Percentiles rank a stretch among this genome's conserved stretches.
These are phyloP conservation scores for Athrips mouffetella DNA, from an alignment of 2,888 invertebrate genomes.

Conservation along the genomic window DNA sequence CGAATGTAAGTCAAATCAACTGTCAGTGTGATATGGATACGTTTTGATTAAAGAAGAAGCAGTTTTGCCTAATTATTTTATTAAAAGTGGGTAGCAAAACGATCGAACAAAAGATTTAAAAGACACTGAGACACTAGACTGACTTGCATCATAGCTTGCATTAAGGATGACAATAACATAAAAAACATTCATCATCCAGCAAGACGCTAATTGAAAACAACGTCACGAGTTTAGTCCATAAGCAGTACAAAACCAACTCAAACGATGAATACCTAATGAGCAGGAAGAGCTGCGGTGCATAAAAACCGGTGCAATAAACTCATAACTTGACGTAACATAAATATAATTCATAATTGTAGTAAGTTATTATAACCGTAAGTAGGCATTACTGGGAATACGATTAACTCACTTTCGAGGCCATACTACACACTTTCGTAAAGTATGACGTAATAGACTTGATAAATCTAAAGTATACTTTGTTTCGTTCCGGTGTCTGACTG, in stretches of 20 bases:
- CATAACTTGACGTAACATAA: constrained; percentile 22
- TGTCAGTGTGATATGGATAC: no score
- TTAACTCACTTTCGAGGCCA: constrained; percentile 68
- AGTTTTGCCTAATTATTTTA: no score
- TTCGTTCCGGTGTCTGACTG: constrained; percentile 40
- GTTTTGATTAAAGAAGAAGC: no score
- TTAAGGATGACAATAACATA: no score
- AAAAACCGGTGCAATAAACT: constrained; percentile 26
- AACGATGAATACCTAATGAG: constrained; percentile 22
- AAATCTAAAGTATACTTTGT: constrained; percentile 1
- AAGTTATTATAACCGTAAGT: constrained; percentile 13
- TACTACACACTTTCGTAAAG: constrained; percentile 53
- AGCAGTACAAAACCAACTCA: constrained; percentile 12
- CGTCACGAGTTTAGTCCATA: constrained; percentile 6
- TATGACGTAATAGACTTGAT: constrained; percentile 45
- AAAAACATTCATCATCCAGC: background rate
- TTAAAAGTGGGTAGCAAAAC: no score
- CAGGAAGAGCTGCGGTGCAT: constrained; percentile 31
- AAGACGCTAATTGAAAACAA: background rate
- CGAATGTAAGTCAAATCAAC: no score
- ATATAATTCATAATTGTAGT: constrained; percentile 16
- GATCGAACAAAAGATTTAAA: no score
- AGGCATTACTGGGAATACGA: constrained; percentile 38
- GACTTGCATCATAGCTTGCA: no score
- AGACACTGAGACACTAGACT: no score